phyloP scores from a whole-genome alignment of 2,113 vertebrate species.

The Silurus glanis region DNA sequence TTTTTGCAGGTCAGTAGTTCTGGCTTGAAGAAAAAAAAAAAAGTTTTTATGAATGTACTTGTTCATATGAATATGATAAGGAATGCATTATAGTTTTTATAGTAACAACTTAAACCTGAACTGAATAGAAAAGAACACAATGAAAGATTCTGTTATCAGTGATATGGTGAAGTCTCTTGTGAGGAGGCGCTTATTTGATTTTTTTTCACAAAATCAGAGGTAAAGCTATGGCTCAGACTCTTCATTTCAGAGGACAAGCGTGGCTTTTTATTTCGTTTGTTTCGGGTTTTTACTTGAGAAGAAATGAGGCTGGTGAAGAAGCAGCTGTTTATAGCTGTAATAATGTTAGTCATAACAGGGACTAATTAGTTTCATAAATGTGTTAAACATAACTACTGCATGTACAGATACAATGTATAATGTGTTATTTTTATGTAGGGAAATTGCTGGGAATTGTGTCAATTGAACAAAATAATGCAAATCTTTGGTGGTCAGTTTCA shows the following conservation, averaged over 20 bases:
- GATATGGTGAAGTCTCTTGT: not conserved
- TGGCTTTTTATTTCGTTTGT: not conserved
- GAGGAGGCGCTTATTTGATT: not conserved
- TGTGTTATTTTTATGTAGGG: not conserved
- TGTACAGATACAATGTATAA: not conserved
- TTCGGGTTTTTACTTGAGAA: not conserved
- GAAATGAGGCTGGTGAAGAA: not conserved
- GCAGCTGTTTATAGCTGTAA: not conserved
- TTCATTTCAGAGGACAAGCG: not conserved
- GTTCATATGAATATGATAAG: not conserved
- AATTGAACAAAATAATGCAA: not conserved
- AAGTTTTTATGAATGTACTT: not conserved
- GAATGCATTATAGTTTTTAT: not conserved
- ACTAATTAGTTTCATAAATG: not conserved
- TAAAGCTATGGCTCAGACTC: not conserved
- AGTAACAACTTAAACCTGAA: not conserved
- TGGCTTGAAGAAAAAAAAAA: not conserved
- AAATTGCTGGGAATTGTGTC: not conserved
- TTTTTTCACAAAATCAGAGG: not conserved
- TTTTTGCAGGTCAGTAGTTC: not conserved
- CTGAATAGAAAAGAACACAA: not conserved
- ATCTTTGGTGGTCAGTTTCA: not conserved
- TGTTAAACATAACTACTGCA: not conserved
- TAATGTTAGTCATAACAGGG: not conserved
- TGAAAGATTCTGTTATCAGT: too few relatives aligned